Evolutionary conservation across 2,113 vertebrate species (phyloP).

Genomic region (Tragelaphus strepsiceros): DNA sequence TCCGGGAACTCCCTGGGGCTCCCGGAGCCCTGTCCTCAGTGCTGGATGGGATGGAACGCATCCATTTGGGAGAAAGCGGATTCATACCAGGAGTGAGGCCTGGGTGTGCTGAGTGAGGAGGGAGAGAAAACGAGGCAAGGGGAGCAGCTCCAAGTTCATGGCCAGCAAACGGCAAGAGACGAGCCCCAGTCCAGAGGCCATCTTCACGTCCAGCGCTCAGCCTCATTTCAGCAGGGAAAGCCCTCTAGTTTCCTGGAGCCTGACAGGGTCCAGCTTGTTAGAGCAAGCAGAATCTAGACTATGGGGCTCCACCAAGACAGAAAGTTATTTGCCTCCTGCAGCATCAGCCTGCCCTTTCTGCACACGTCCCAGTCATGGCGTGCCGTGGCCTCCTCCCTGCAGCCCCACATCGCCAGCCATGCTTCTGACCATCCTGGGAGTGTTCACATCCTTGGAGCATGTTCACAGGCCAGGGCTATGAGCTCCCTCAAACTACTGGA

Average conservation of each 20-base stretch:
- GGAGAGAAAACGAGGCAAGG: too few species aligned
- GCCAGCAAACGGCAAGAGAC: not conserved
- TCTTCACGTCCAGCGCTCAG: rapidly evolving
- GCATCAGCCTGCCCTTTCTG: too few species aligned
- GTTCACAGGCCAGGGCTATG: rapidly evolving
- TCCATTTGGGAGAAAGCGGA: not conserved
- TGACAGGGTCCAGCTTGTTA: not conserved
- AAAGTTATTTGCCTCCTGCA: too few species aligned
- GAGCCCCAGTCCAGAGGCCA: not conserved
- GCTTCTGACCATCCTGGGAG: rapidly evolving
- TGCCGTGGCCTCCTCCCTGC: not conserved
- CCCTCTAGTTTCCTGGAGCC: not conserved
- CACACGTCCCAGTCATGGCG: rapidly evolving
- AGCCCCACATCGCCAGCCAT: rapidly evolving
- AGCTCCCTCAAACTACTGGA: not conserved
- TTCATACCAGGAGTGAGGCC: too few species aligned
- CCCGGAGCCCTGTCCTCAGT: not conserved
- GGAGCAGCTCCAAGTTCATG: not conserved
- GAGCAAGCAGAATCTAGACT: not conserved
- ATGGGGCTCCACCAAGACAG: rapidly evolving
- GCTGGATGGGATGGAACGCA: rapidly evolving
- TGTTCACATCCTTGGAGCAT: too few species aligned
- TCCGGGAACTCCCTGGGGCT: too few species aligned
- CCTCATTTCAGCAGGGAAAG: not conserved
- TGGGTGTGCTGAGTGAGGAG: not conserved